Percentiles rank a stretch among this genome's conserved stretches.
Evolutionary conservation across 2,797 vertebrate species (phyloP).

Genomic region (Huso huso): DNA sequence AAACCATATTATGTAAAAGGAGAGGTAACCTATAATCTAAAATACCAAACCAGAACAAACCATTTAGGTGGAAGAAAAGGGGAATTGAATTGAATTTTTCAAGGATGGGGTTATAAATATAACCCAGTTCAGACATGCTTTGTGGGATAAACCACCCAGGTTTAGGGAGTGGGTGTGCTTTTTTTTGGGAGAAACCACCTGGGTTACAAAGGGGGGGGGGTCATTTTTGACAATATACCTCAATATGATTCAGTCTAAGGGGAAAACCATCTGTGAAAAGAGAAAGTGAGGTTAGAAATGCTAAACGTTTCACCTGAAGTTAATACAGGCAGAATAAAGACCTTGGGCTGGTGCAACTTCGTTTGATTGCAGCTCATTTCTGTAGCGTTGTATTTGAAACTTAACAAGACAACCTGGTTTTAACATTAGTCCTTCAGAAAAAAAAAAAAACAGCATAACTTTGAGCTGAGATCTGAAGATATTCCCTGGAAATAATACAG

Average conservation of each 20-base stretch:
- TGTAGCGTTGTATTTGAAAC: too few species aligned
- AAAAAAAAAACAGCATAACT: too few species aligned
- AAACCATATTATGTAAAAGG: conserved; percentile 30
- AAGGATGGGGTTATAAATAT: conserved; percentile 39
- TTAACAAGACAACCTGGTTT: too few species aligned
- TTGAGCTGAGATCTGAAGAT: too few species aligned
- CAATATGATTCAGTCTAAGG: conserved; percentile 59
- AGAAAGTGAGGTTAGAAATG: conserved; percentile 57
- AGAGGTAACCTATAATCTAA: conserved; percentile 38
- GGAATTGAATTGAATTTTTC: conserved; percentile 47
- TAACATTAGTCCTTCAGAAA: too few species aligned
- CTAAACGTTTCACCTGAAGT: too few species aligned
- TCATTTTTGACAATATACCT: conserved; percentile 66
- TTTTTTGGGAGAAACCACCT: conserved; percentile 59
- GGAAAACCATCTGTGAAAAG: conserved; percentile 72
- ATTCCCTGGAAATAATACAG: too few species aligned
- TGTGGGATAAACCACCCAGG: conserved; percentile 18
- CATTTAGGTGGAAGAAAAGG: conserved; percentile 45
- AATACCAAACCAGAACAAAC: conserved; percentile 43
- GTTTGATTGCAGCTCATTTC: too few species aligned
- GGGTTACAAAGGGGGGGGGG: conserved; percentile 47
- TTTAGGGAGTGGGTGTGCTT: conserved; percentile 17
- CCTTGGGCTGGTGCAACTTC: conserved; percentile 28
- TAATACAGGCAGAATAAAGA: conserved; percentile 53
- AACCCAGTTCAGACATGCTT: conserved; percentile 38